A percentile compares a stretch with the other conserved stretches of the same genome.
Conservation (phyloP, 2,113 vertebrate species). For the Monopterus albus region DNA sequence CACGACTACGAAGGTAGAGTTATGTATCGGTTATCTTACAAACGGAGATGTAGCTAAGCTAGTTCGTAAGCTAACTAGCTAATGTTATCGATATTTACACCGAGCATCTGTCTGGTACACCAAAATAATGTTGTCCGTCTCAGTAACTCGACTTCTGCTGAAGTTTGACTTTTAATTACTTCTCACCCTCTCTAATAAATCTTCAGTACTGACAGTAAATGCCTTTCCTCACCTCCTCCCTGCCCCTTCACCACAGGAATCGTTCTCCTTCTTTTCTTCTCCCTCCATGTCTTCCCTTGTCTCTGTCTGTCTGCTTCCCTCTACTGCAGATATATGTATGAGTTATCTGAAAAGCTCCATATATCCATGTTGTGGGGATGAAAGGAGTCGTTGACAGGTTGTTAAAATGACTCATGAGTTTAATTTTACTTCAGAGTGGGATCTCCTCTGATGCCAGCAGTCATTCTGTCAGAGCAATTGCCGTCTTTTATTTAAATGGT, state of each 20-base stretch:
- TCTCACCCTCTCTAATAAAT: conserved; percentile 4
- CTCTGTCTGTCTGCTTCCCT: not conserved
- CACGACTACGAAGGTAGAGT: too few species aligned
- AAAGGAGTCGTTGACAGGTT: conserved; percentile 59
- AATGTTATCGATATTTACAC: too few species aligned
- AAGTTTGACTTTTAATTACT: conserved; percentile 11
- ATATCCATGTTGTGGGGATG: conserved; percentile 44
- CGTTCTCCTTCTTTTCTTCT: not conserved
- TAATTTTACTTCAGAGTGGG: conserved; percentile 63
- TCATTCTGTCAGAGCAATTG: conserved; percentile 27
- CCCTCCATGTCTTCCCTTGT: not conserved
- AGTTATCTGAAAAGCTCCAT: conserved; percentile 22
- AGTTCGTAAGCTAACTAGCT: too few species aligned
- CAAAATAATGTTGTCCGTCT: not conserved
- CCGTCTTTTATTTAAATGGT: conserved; percentile 22
- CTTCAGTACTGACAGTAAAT: conserved; percentile 3
- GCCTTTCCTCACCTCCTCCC: not conserved
- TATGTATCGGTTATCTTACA: too few species aligned
- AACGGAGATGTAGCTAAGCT: too few species aligned
- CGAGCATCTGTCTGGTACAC: too few species aligned
- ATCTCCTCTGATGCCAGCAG: conserved; percentile 36
- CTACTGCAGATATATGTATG: conserved; percentile 8
- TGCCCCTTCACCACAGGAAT: not conserved
- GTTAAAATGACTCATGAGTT: conserved; percentile 72
- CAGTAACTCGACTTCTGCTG: not conserved